Evolutionary conservation across 2,797 vertebrate genomes (phyloP).

Genomic region (Clarias platycephalus): DNA sequence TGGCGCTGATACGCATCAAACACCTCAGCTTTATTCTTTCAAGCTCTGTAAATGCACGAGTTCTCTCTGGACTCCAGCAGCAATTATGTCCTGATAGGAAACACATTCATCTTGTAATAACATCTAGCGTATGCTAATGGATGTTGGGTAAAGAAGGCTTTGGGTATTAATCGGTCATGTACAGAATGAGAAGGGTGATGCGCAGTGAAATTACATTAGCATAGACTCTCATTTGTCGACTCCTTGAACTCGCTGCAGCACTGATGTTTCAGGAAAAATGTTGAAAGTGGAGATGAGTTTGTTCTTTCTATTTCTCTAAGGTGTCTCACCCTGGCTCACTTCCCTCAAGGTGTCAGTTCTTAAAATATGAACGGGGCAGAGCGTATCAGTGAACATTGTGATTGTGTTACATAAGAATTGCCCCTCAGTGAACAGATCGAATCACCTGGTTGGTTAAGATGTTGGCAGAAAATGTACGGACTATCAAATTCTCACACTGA

Average conservation of each 20-base stretch:
- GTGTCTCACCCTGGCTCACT: conserved; percentile 1
- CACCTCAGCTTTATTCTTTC: conserved; percentile 42
- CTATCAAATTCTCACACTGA: not conserved
- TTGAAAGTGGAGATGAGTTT: conserved; percentile 44
- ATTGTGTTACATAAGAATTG: not conserved
- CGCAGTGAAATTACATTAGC: conserved; percentile 76
- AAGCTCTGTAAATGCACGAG: conserved; percentile 63
- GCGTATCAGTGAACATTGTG: no score
- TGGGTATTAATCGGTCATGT: conserved; percentile 78
- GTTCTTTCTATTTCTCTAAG: conserved; percentile 35
- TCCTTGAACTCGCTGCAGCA: conserved; percentile 53
- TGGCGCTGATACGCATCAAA: not conserved
- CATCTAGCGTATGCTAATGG: conserved; percentile 77
- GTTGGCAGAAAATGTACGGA: not conserved
- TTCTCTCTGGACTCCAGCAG: conserved; percentile 70
- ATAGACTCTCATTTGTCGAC: conserved; percentile 67
- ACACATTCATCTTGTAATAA: conserved; percentile 79
- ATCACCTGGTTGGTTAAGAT: not conserved
- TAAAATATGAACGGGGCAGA: not conserved
- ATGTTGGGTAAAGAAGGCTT: conserved; percentile 72
- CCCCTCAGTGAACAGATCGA: not conserved
- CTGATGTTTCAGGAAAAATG: conserved; percentile 38
- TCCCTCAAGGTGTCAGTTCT: conserved; percentile 54
- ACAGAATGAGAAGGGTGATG: conserved; percentile 64
- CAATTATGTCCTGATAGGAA: conserved; percentile 78